Evolutionary conservation across 2,113 vertebrate species (phyloP).

Genomic region (Lepisosteus oculatus): DNA sequence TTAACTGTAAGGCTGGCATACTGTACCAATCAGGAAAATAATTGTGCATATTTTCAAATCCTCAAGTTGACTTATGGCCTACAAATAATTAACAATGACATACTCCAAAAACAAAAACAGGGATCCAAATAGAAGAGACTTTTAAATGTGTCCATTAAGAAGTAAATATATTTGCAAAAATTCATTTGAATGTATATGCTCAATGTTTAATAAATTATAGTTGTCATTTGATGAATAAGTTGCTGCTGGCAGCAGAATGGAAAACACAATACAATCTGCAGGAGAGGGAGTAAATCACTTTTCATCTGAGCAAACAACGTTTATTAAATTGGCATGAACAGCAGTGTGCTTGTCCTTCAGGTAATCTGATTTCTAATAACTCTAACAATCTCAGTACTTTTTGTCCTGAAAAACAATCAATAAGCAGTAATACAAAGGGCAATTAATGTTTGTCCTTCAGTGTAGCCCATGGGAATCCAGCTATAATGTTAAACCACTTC

Average conservation of each 20-base stretch:
- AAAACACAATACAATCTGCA: background rate
- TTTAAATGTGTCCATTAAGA: background rate
- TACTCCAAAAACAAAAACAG: background rate
- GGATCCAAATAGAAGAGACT: background rate
- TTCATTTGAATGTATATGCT: background rate
- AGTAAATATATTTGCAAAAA: background rate
- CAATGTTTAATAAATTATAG: background rate
- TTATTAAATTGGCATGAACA: constrained; percentile 12
- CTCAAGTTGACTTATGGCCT: background rate
- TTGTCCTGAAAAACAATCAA: background rate
- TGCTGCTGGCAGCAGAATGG: too few species aligned
- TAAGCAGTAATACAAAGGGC: background rate
- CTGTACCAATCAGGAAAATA: too few species aligned
- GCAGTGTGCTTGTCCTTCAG: constrained; percentile 3
- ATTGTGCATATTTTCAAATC: too few species aligned
- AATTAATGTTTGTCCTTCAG: background rate
- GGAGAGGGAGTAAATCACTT: background rate
- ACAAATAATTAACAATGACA: background rate
- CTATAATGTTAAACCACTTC: too few species aligned
- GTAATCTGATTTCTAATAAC: background rate
- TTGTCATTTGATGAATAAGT: background rate
- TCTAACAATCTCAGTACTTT: background rate
- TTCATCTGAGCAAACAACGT: background rate
- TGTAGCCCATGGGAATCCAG: background rate
- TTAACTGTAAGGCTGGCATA: too few species aligned